Evolutionary conservation across 2,888 invertebrate genomes (phyloP).

Genomic region (Acanthosoma haemorrhoidale): DNA sequence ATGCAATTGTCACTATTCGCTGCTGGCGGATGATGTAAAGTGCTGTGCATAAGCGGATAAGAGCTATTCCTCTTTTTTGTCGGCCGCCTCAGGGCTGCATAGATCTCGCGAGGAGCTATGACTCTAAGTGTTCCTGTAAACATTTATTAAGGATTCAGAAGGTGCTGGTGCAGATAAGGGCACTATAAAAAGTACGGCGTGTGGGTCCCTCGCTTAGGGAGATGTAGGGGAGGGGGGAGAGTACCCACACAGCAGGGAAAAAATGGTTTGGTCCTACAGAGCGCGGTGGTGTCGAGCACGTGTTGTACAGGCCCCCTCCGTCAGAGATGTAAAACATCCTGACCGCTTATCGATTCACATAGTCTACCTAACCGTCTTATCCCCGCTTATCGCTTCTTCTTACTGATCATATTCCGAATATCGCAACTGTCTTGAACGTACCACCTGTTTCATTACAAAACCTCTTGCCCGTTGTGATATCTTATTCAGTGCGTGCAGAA

Average conservation of each 20-base stretch:
- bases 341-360: no score
- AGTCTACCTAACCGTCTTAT: no score
- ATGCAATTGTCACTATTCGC: background rate
- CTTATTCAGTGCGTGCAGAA: no score
- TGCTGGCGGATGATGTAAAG: background rate
- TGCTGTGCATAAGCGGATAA: constrained; percentile 3
- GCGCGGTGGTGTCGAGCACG: background rate
- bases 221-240: background rate
- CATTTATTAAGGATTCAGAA: constrained; percentile 8
- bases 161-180: background rate
- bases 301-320: background rate
- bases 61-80: background rate
- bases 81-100: no score
- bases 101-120: background rate
- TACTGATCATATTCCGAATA: no score
- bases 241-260: no score
- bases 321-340: no score
- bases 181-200: background rate
- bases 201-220: background rate
- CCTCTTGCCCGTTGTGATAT: no score
- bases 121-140: constrained; percentile 8
- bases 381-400: no score
- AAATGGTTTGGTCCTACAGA: no score
- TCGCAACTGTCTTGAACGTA: no score
- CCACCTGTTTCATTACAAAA: no score